Conservation (phyloP, 2,888 invertebrate genomes). For the Drosophila sordidapex region DNA sequence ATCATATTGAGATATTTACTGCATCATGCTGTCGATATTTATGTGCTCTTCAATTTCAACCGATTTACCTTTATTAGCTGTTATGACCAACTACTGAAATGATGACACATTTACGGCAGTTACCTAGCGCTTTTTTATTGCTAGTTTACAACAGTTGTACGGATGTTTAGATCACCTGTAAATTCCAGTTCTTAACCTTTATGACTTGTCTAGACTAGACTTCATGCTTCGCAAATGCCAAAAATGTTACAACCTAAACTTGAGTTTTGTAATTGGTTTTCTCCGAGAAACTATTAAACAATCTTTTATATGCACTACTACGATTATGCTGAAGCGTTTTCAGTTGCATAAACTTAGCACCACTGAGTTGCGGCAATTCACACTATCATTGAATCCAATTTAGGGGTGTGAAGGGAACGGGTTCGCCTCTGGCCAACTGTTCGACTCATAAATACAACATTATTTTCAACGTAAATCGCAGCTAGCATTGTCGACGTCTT, state of each 20-base stretch:
- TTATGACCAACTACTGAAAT: background rate
- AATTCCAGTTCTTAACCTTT: conserved; percentile 2
- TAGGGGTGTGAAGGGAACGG: background rate
- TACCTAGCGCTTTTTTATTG: background rate
- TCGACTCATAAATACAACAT: conserved; percentile 77
- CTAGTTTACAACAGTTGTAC: background rate
- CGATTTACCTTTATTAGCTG: conserved; percentile 5
- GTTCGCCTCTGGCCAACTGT: conserved; percentile 44
- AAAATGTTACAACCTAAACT: conserved; percentile 2
- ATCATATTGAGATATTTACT: background rate
- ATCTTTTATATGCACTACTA: conserved; percentile 13
- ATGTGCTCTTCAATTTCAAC: background rate
- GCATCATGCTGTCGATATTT: background rate
- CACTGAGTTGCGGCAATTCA: conserved; percentile 38
- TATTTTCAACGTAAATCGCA: conserved; percentile 66
- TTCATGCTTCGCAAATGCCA: background rate
- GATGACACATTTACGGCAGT: background rate
- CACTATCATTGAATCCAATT: conserved; percentile 48
- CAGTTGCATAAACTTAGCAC: conserved; percentile 37
- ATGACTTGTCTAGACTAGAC: conserved; percentile 8
- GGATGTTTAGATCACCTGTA: conserved; percentile 9
- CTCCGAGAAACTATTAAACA: conserved; percentile 25
- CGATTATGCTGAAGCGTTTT: conserved; percentile 5
- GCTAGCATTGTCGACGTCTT: conserved; percentile 62
- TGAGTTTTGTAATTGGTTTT: conserved; percentile 22